Evolutionary conservation across 2,888 invertebrate genomes (phyloP).

Genomic region (Thelaira solivaga): DNA sequence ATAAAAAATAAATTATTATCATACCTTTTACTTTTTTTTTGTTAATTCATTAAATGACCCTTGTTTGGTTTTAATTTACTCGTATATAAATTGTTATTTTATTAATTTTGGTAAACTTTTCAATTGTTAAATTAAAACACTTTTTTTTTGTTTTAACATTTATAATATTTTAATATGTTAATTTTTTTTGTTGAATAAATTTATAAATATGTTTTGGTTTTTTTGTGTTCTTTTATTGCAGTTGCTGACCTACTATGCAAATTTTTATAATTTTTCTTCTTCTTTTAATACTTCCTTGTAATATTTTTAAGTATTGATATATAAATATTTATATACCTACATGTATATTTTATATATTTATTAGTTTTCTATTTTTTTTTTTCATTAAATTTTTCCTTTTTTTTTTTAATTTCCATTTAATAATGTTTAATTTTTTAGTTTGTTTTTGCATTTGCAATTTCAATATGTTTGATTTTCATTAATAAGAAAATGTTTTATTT

Average conservation of each 20-base stretch:
- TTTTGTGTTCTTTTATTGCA: slow-evolving; percentile 55
- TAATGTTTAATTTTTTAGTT: too few relatives aligned
- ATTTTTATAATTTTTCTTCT: too few relatives aligned
- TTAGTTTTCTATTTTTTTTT: too few relatives aligned
- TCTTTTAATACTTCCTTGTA: not conserved
- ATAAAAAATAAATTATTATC: too few relatives aligned
- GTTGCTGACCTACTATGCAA: slow-evolving; percentile 46
- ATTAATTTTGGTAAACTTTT: not conserved
- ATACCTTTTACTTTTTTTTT: not conserved
- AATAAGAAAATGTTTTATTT: slow-evolving; percentile 28
- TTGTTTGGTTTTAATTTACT: not conserved
- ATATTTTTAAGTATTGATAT: slow-evolving; percentile 35
- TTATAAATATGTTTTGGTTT: slow-evolving; percentile 56
- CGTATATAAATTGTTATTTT: not conserved
- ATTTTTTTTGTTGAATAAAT: slow-evolving; percentile 53
- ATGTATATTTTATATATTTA: too few relatives aligned
- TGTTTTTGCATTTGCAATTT: slow-evolving; percentile 22
- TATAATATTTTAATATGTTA: slow-evolving; percentile 53
- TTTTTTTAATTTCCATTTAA: slow-evolving; percentile 50
- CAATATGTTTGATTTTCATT: slow-evolving; percentile 28
- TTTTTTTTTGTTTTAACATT: slow-evolving; percentile 43
- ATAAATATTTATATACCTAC: too few relatives aligned
- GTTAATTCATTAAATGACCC: not conserved
- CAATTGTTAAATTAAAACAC: slow-evolving; percentile 30
- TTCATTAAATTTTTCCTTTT: too few relatives aligned